Conservation (phyloP, 2,113 vertebrate species). For the Myiozetetes cayanensis region DNA sequence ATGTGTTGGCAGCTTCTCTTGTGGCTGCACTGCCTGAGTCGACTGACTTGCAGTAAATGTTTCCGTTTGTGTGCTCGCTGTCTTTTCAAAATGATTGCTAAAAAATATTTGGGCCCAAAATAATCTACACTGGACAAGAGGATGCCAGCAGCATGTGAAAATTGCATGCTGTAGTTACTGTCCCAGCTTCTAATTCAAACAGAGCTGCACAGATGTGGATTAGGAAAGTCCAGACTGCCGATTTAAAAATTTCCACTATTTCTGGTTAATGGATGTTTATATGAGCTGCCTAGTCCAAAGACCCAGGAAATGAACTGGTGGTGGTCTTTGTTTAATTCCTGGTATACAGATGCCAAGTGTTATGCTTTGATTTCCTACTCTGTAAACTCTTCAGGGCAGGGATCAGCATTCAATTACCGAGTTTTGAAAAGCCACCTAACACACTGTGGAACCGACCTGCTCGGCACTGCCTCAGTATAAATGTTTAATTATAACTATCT, state of each 20-base stretch:
- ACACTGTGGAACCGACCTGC: conserved; percentile 34
- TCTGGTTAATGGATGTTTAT: conserved; percentile 18
- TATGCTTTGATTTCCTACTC: conserved; percentile 49
- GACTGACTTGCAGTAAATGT: background rate
- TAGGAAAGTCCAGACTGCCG: background rate
- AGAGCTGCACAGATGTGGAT: background rate
- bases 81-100: background rate
- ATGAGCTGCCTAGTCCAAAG: background rate
- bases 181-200: background rate
- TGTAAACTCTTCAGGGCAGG: conserved; percentile 38
- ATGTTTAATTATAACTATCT: conserved; percentile 65
- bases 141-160: background rate
- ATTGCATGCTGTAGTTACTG: background rate
- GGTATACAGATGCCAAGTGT: conserved; percentile 26
- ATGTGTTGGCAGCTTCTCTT: background rate
- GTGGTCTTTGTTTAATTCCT: conserved; percentile 32
- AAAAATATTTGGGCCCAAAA: conserved; percentile 15
- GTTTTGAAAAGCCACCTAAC: conserved; percentile 56
- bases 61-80: background rate
- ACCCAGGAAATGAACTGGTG: background rate
- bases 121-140: background rate
- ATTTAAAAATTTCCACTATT: background rate
- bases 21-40: background rate
- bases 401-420: conserved; percentile 49
- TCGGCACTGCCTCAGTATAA: conserved; percentile 32